Conservation (phyloP, 1,140 invertebrate genomes). For the Drosophila gunungcola region DNA sequence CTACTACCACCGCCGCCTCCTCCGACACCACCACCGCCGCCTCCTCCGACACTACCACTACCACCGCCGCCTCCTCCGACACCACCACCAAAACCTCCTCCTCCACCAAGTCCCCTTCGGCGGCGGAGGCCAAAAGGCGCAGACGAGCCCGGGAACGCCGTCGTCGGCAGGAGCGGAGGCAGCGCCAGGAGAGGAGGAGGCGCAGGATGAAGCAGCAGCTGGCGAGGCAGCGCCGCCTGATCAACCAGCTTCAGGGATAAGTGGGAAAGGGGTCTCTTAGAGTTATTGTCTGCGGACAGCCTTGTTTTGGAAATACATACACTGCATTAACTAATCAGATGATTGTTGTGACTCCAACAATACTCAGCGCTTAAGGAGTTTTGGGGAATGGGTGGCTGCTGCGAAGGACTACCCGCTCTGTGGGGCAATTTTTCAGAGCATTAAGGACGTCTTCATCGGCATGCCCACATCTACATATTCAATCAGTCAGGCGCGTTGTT, state of each 20-base stretch:
- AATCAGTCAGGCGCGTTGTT: slow-evolving; percentile 10
- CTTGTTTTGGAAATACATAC: not conserved
- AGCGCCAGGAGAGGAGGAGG: slow-evolving; percentile 14
- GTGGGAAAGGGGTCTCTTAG: too few relatives aligned
- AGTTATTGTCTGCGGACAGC: not conserved
- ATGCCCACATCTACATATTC: slow-evolving; percentile 38
- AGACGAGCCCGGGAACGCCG: slow-evolving; percentile 26
- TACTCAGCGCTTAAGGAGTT: too few relatives aligned
- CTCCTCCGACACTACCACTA: not conserved
- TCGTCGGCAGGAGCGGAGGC: slow-evolving; percentile 18
- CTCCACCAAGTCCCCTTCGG: slow-evolving; percentile 5
- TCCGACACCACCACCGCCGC: slow-evolving; percentile 5
- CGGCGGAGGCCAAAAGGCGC: slow-evolving; percentile 30
- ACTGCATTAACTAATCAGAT: not conserved
- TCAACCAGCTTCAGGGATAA: slow-evolving; percentile 10
- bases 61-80: slow-evolving; percentile 6
- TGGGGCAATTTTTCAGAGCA: slow-evolving; percentile 6
- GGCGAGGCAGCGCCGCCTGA: slow-evolving; percentile 17
- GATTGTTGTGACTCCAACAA: not conserved
- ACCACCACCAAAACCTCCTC: slow-evolving; percentile 11
- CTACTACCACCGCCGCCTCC: slow-evolving; percentile 17
- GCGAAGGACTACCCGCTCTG: not conserved
- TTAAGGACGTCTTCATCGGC: slow-evolving; percentile 9
- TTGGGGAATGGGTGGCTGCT: not conserved
- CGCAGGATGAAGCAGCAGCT: slow-evolving; percentile 22